Conservation (phyloP, 2,888 invertebrate species). For the Nemotelus pantherinus region DNA sequence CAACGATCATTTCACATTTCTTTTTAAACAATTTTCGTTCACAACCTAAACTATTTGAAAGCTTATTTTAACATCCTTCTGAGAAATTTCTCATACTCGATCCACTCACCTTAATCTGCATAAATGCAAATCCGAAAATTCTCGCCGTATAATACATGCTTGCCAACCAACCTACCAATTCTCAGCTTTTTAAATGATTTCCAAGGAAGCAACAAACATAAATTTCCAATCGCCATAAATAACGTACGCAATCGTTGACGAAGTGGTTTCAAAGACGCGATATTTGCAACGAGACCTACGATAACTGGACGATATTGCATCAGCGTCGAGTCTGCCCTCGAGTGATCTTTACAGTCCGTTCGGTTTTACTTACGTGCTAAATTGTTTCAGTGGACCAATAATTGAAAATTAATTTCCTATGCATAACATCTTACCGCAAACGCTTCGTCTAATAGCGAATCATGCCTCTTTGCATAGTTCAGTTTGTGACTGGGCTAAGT, state of each 20-base stretch:
- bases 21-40: too few relatives aligned
- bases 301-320: neutral
- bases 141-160: too few relatives aligned
- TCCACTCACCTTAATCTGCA: too few relatives aligned
- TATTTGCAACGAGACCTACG: neutral
- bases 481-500: neutral
- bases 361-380: slow-evolving; percentile 21
- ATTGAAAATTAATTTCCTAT: slow-evolving; percentile 44
- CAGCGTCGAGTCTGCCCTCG: neutral
- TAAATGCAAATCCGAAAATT: too few relatives aligned
- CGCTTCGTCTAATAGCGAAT: slow-evolving; percentile 11
- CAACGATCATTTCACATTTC: too few relatives aligned
- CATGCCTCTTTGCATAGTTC: neutral
- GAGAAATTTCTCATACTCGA: too few relatives aligned
- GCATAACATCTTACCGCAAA: slow-evolving; percentile 22
- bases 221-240: slow-evolving; percentile 7
- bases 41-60: too few relatives aligned
- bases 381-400: slow-evolving; percentile 41
- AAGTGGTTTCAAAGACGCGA: too few relatives aligned
- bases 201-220: neutral
- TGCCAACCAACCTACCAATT: too few relatives aligned
- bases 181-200: too few relatives aligned
- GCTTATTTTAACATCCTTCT: too few relatives aligned
- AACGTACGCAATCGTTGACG: slow-evolving; percentile 1
- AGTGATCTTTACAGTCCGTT: slow-evolving; percentile 1